Evolutionary conservation across 2,888 invertebrate species (phyloP), one percentile per base, ranked within the genome.

Genomic region (Ypsolopha scabrella): DNA sequence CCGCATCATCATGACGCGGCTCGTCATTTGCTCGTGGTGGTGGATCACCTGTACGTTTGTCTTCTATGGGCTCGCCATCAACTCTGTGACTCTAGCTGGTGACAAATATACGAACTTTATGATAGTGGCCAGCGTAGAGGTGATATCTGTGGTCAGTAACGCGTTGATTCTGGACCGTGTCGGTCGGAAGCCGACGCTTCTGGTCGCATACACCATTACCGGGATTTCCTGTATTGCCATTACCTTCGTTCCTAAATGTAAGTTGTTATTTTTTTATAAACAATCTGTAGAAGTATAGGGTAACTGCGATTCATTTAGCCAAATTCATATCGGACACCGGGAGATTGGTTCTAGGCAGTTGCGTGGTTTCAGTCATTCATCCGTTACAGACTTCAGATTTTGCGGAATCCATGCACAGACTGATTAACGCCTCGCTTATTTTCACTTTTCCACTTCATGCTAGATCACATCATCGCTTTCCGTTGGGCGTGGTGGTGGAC

Each of bases 1-100:
- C 0, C 81, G 78, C 0, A 79, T 82, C 14, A 81, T 85, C 43
- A 76, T 81, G 78, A 73, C 57, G 7, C 70, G 85, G 2, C 58
- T 85, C 38, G 79, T 75, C 1, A 80, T 82, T 13, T 83, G 83
- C 51, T 83, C 83, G 3, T 85, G 81, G 73, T 93, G 93, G 80
- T 94, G 94, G 94, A 89, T 93, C 43, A 91, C 93, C 0, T 93
- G 92, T 60, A 91, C 93, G 0, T 91, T 94, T 58, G 91, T 94
- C 43, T 95, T 93, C 73, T 94, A 93, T 65, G 95, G 95, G 0
- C 76, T 95, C 51, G 93, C 93, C 6, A 85, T 94, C 58, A 94
- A 93, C 77, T 91, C 94, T 0, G 93, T 93, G 10, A n/a, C 41
- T 41, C 75, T 95, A 54, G 90, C 90, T 33, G 94, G 94, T 0